phyloP scores from a whole-genome alignment of 2,888 invertebrate species.

The Chesias legatella region DNA sequence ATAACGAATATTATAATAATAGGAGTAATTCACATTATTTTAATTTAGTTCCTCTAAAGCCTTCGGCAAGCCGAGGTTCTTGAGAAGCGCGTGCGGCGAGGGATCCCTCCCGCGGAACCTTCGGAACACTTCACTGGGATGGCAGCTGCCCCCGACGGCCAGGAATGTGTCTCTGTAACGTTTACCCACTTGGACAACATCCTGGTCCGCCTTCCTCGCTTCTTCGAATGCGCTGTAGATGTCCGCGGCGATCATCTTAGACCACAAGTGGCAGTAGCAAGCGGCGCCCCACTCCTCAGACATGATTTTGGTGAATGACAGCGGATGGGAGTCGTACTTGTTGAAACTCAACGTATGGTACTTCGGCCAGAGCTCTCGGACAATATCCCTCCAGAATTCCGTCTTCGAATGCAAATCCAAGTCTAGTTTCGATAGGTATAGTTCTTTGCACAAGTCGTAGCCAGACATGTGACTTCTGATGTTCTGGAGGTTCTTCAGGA shows the following conservation, averaged over 20 bases:
- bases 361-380: constrained; percentile 88
- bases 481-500: constrained; percentile 82
- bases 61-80: constrained; percentile 79
- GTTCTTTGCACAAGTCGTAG: constrained; percentile 87
- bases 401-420: constrained; percentile 88
- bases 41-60: constrained; percentile 53
- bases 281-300: constrained; percentile 92
- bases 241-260: constrained; percentile 94
- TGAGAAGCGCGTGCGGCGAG: constrained; percentile 89
- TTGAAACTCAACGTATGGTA: constrained; percentile 88
- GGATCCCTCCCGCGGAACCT: constrained; percentile 96
- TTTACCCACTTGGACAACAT: constrained; percentile 81
- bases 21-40: constrained; percentile 45
- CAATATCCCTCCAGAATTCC: constrained; percentile 91
- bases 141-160: constrained; percentile 89
- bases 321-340: constrained; percentile 90
- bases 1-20: constrained; percentile 46
- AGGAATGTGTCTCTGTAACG: constrained; percentile 92
- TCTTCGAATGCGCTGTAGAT: constrained; percentile 92
- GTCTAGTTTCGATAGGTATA: constrained; percentile 91
- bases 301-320: constrained; percentile 91
- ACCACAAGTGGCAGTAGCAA: constrained; percentile 92
- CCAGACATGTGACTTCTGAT: constrained; percentile 88
- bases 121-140: constrained; percentile 92
- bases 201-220: constrained; percentile 73